phyloP scores from a whole-genome alignment of 2,113 vertebrate species.

The Ondatra zibethicus region DNA sequence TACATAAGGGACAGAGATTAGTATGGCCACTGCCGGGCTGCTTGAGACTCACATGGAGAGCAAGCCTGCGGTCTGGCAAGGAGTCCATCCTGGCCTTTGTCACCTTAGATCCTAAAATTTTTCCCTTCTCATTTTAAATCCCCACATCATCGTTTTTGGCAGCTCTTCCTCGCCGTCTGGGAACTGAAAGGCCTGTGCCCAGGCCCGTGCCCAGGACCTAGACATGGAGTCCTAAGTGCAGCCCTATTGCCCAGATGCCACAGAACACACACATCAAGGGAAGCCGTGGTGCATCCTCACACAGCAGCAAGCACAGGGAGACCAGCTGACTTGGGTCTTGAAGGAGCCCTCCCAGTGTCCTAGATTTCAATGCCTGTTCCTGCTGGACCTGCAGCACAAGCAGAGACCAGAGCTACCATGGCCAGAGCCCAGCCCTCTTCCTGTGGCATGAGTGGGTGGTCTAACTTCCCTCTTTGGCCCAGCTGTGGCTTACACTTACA shows the following conservation, averaged over 20 bases:
- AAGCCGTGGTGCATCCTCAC: accelerated
- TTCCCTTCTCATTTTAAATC: not conserved
- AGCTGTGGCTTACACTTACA: not conserved
- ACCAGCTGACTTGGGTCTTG: not conserved
- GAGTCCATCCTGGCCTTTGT: not conserved
- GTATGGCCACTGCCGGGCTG: accelerated
- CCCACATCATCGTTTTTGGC: too few species aligned
- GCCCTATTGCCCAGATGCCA: not conserved
- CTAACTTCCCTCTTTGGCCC: not conserved
- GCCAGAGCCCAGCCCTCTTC: not conserved
- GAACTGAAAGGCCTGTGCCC: not conserved
- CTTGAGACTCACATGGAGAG: accelerated
- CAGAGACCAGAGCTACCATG: not conserved
- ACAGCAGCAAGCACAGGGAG: not conserved
- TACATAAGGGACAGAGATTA: not conserved
- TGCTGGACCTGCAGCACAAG: not conserved
- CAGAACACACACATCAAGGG: not conserved
- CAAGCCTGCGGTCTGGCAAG: too few species aligned
- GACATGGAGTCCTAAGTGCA: not conserved
- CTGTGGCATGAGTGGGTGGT: not conserved
- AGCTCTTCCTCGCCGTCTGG: not conserved
- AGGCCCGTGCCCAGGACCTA: not conserved
- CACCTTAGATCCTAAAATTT: not conserved
- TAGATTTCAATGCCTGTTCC: not conserved
- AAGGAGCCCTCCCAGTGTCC: too few species aligned